Conservation (phyloP, 2,113 vertebrate genomes). For the Pluvianellus socialis region DNA sequence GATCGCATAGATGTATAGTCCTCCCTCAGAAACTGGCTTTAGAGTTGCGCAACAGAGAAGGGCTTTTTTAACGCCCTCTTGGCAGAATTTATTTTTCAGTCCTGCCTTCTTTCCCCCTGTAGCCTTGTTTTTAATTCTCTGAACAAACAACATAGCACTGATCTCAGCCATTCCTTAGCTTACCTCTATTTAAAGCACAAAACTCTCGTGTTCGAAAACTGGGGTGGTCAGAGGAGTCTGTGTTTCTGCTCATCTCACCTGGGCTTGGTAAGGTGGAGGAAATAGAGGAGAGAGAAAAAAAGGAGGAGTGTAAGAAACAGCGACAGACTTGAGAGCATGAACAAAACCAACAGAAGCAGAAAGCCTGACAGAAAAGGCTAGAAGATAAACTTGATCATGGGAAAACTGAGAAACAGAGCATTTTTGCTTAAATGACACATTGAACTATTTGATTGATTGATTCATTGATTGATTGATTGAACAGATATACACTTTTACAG, state of each 20-base stretch:
- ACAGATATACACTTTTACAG: background rate
- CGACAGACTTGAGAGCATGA: background rate
- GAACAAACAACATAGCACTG: background rate
- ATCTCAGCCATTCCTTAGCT: background rate
- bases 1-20: background rate
- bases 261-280: background rate
- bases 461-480: background rate
- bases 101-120: background rate
- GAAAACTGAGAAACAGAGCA: background rate
- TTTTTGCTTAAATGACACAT: background rate
- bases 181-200: background rate
- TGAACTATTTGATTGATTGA: background rate
- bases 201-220: fast-evolving
- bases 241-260: background rate
- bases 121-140: background rate
- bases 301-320: background rate
- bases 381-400: background rate
- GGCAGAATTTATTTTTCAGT: background rate
- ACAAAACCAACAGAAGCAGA: background rate
- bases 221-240: background rate
- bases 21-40: background rate
- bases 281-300: background rate
- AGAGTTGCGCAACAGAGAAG: background rate
- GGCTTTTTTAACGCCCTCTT: background rate
- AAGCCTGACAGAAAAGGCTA: background rate